Base-by-base conservation (phyloP, 2,888 invertebrate genomes). In the Disparrhopalites patrizii region DNA sequence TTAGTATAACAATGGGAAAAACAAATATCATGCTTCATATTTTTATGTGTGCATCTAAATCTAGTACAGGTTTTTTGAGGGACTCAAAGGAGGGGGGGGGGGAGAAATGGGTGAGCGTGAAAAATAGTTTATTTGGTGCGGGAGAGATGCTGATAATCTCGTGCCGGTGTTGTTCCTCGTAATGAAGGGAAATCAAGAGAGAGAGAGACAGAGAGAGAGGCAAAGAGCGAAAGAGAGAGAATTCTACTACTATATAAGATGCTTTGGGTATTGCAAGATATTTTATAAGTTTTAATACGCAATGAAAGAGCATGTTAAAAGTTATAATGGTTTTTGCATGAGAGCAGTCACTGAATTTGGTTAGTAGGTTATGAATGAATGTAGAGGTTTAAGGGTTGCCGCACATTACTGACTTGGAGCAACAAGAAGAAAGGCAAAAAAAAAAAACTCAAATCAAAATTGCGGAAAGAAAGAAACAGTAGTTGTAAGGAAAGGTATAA, bases 351-450 rank as follows among this genome's bases (percentile, higher is more conserved):
- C 66, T 62, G 66, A 63, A 68, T 69, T 69, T 69, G 70, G 68
- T 71, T 71, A 71, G 69, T 69, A 71, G 70, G 68, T 69, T 71
- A 69, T 62, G 25, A 50, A 50, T 61, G 47, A 50, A 61, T 47
- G 40, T 23, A 36, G 43, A 47, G 43, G 27, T 52, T 52, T 28
- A 25, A 36, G 30, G 18, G 36, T 38, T 36, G 56, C 20, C 56
- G 25, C 56, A 57, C 56, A 57, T 38, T 36, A 25, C 33, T 52
- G 8, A 28, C 52, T 51, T 51, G 7, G n/a, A 15, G 15, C 15
- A 28, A 8, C 27, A 28, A 28, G 8, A 52, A 7, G 25, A 23
- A 51, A 57, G 27, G 52, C 15, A 52, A 25, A 25, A 20, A 25
- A 40, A 40, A 40, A 40, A 40, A 40, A 13, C 25, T n/a, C n/a